Evolutionary conservation across 2,888 invertebrate species (phyloP).

Genomic region (Agapetus fuscipes): DNA sequence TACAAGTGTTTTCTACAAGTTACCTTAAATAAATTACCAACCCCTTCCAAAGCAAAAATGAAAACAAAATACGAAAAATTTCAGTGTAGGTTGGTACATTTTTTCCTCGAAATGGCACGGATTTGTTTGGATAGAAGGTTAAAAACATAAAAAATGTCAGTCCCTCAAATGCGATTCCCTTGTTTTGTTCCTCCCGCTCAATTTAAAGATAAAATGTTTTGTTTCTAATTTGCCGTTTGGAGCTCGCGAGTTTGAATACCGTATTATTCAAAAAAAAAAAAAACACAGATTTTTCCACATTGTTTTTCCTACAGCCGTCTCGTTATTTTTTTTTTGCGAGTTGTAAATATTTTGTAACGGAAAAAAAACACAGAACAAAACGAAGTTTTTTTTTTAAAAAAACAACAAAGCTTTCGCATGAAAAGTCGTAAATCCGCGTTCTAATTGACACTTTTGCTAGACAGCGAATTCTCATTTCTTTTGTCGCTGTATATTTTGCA

Average conservation of each 20-base stretch:
- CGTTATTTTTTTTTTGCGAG: too few species aligned
- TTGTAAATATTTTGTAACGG: background rate
- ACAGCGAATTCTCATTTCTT: conserved; percentile 11
- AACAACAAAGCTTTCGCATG: background rate
- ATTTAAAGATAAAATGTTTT: background rate
- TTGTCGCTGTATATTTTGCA: too few species aligned
- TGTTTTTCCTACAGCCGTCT: background rate
- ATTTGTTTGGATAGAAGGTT: too few species aligned
- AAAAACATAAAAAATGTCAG: background rate
- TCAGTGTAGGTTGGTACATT: too few species aligned
- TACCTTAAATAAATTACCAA: too few species aligned
- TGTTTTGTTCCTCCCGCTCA: background rate
- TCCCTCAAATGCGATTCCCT: background rate
- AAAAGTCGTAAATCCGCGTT: background rate
- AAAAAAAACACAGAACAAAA: background rate
- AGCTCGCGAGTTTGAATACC: too few species aligned
- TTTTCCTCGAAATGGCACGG: too few species aligned
- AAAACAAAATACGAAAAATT: too few species aligned
- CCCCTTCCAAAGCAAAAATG: too few species aligned
- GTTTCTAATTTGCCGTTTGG: background rate
- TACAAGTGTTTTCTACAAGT: too few species aligned
- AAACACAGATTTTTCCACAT: background rate
- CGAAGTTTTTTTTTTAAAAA: conserved; percentile 15
- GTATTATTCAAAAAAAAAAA: too few species aligned
- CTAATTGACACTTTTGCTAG: background rate